Evolutionary conservation across 2,797 vertebrate species (phyloP).

Genomic region (Ptychobarbus kaznakovi): DNA sequence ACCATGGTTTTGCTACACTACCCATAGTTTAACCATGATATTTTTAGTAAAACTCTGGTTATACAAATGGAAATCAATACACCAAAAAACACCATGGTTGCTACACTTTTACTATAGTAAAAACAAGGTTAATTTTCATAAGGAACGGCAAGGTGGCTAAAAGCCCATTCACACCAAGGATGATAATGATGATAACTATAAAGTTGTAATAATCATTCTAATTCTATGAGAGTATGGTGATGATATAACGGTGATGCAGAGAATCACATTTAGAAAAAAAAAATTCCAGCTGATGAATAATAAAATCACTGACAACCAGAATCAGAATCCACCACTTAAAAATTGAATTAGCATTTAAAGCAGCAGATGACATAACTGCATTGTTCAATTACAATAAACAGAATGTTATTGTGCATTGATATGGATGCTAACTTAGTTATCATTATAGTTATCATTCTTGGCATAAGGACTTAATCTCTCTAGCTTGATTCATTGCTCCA

Average conservation of each 20-base stretch:
- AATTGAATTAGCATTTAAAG: background rate
- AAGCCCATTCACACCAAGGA: background rate
- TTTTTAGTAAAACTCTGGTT: background rate
- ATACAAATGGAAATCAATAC: background rate
- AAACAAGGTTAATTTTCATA: background rate
- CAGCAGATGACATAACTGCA: background rate
- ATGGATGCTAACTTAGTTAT: background rate
- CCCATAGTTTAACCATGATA: background rate
- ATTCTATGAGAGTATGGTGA: background rate
- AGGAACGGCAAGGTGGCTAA: background rate
- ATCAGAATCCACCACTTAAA: slow-evolving; percentile 1
- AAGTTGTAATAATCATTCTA: background rate
- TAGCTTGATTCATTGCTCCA: background rate
- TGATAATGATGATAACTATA: background rate
- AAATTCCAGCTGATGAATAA: background rate
- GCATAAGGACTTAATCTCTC: background rate
- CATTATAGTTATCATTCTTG: background rate
- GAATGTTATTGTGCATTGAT: background rate
- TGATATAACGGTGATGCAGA: background rate
- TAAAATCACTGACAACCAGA: background rate
- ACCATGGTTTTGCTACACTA: background rate
- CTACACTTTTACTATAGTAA: background rate
- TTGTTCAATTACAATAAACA: background rate
- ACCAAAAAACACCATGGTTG: background rate
- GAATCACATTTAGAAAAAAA: background rate